These are phyloP conservation scores for Pachypeltis micranthus DNA, from an alignment of 1,140 invertebrate species.

Conservation along the genomic window DNA sequence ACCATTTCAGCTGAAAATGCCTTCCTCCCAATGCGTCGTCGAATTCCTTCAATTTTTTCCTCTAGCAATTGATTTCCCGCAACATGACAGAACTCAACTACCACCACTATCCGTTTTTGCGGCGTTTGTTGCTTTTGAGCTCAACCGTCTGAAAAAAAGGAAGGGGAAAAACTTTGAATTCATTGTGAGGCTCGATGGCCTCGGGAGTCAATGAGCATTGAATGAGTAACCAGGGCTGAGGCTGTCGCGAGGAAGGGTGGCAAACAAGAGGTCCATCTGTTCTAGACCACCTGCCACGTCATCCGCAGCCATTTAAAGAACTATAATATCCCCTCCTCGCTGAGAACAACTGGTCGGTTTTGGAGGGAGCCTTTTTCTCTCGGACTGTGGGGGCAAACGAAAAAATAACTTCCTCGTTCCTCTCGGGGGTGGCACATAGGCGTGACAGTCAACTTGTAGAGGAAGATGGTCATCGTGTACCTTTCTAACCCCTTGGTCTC, in stretches of 20 bases:
- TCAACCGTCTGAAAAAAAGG: not conserved
- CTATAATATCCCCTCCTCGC: not conserved
- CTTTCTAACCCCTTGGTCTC: too few species aligned
- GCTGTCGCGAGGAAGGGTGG: not conserved
- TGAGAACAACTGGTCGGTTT: conserved; percentile 1
- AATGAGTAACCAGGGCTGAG: not conserved
- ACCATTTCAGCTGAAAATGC: too few species aligned
- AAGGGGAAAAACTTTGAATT: not conserved
- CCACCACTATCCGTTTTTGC: not conserved
- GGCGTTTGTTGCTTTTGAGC: not conserved
- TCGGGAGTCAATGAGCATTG: conserved; percentile 1
- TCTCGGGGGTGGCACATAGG: too few species aligned
- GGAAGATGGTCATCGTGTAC: too few species aligned
- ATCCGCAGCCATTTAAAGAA: conserved; percentile 6
- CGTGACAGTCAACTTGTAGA: too few species aligned
- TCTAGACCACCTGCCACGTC: conserved; percentile 7
- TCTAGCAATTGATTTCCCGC: too few species aligned
- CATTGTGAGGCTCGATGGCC: not conserved
- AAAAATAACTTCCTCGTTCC: too few species aligned
- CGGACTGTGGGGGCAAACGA: too few species aligned
- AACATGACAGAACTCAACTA: not conserved
- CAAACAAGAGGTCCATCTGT: conserved; percentile 9
- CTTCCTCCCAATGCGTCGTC: too few species aligned
- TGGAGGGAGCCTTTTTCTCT: too few species aligned
- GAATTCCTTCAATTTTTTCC: too few species aligned